Evolutionary conservation across 2,888 invertebrate species (phyloP).

Genomic region (Macrosiphum euphorbiae): DNA sequence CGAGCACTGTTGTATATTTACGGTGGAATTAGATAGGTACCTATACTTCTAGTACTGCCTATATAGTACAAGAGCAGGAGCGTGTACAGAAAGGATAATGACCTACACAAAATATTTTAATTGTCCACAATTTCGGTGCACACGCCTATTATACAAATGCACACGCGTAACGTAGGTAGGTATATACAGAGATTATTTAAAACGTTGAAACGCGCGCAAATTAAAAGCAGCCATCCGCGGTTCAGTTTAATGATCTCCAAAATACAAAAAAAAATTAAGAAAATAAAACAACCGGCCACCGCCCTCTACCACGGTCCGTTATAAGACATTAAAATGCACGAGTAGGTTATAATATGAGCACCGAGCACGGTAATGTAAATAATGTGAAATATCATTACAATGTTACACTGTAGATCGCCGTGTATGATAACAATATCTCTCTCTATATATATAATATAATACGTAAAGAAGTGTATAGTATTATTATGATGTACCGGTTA

Average conservation of each 20-base stretch:
- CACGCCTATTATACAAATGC: neutral
- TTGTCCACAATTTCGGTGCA: slow-evolving; percentile 10
- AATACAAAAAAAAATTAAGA: neutral
- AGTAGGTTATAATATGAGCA: neutral
- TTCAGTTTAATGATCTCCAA: neutral
- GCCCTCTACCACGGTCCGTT: neutral
- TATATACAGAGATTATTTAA: slow-evolving; percentile 5
- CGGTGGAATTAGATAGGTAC: neutral
- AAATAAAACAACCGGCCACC: neutral
- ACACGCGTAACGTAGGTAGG: neutral
- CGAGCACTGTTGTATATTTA: neutral
- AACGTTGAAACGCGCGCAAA: neutral
- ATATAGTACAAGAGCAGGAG: neutral
- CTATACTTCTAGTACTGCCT: neutral
- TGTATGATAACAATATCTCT: neutral
- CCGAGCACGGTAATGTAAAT: neutral
- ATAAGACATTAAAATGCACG: neutral
- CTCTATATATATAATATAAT: neutral
- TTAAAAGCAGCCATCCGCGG: neutral
- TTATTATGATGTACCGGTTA: neutral
- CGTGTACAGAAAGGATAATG: slow-evolving; percentile 6
- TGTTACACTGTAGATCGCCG: neutral
- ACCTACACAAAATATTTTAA: slow-evolving; percentile 34
- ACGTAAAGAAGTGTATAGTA: neutral
- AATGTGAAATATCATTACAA: neutral